Evolutionary conservation across 1,140 invertebrate genomes (phyloP).

Genomic region (Panulirus ornatus): DNA sequence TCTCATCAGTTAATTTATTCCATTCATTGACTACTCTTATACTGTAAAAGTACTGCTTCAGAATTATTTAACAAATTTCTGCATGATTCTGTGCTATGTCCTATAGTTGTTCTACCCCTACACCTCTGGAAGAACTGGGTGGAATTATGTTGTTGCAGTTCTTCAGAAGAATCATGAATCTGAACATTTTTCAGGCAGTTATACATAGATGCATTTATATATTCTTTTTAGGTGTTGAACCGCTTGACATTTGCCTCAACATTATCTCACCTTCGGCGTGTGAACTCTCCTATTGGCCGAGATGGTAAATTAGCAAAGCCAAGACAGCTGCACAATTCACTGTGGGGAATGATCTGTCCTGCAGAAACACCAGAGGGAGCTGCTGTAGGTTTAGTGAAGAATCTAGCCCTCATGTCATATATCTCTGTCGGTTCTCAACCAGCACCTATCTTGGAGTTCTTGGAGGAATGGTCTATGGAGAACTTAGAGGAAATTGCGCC

Average conservation of each 20-base stretch:
- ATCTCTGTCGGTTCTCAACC: conserved; percentile 99
- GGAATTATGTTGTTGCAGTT: too few species aligned
- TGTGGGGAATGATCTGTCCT: conserved; percentile 99
- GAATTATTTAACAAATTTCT: too few species aligned
- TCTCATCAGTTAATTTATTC: too few species aligned
- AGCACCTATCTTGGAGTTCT: conserved; percentile 98
- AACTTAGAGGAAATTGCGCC: conserved; percentile 99
- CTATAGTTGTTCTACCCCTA: too few species aligned
- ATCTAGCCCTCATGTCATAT: conserved; percentile 98
- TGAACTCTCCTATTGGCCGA: conserved; percentile 98
- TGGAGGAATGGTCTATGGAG: conserved; percentile 99
- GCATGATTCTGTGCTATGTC: too few species aligned
- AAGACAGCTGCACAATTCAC: conserved; percentile 97
- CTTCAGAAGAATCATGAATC: too few species aligned
- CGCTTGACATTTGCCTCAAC: conserved; percentile 98
- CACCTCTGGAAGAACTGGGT: too few species aligned
- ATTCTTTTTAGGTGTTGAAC: conserved; percentile 89
- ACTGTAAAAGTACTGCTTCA: too few species aligned
- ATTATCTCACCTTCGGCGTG: conserved; percentile 95
- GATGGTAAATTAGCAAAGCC: conserved; percentile 99
- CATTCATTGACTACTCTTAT: too few species aligned
- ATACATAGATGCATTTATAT: too few species aligned
- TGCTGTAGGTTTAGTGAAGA: conserved; percentile 96
- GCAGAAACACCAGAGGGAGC: conserved; percentile 99
- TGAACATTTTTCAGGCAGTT: too few species aligned